Base-by-base conservation (phyloP, 2,888 invertebrate genomes). In the Coremacera marginata region DNA sequence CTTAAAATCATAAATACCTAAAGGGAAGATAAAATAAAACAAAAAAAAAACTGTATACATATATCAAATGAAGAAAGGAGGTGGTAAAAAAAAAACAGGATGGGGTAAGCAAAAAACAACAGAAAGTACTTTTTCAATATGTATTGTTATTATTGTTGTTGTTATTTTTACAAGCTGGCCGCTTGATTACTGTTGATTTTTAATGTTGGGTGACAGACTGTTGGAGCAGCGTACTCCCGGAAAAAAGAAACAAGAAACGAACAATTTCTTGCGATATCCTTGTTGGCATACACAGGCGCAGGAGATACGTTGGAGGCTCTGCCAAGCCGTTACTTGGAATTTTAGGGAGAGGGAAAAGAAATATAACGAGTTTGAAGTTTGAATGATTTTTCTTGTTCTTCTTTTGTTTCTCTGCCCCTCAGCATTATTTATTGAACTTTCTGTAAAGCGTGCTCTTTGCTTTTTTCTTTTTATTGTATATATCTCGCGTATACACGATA, bases 1-100 rank as follows among this genome's bases (percentile, higher is more conserved):
- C 85, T 85, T 84, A 80, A 83, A 81, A 83, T 84, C 82, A 85
- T 84, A 85, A 85, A 86, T 85, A 82, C 77, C 60, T 25, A 49
- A 65, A 71, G 44, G 37, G 14, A 55, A 52, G 22, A 63, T 31
- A 70, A 68, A 67, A 37, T 5, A 57, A 51, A 67, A 75, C 62
- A 60, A 73, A 25, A 52, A 57, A 72, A 34, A 73, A 34, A 37
- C 2, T 44, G 11, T 44, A 44, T 44, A 44, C 44, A 27, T 51
- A 27, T 19, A 22, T 8, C 70, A 52, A n/a, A 37, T 16, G 27
- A 57, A 37, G 22, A 19, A n/a, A 60, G 57, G 55, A 22, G 27
- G 57, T 25, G 57, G 11, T 22, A 44, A 68, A 25, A 68, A 68
- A 63, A 5, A 34, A 16, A 34, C n/a, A 4, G 3, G 34, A 16